Conservation (phyloP, 2,113 vertebrate genomes). For the Macroglossus sobrinus region DNA sequence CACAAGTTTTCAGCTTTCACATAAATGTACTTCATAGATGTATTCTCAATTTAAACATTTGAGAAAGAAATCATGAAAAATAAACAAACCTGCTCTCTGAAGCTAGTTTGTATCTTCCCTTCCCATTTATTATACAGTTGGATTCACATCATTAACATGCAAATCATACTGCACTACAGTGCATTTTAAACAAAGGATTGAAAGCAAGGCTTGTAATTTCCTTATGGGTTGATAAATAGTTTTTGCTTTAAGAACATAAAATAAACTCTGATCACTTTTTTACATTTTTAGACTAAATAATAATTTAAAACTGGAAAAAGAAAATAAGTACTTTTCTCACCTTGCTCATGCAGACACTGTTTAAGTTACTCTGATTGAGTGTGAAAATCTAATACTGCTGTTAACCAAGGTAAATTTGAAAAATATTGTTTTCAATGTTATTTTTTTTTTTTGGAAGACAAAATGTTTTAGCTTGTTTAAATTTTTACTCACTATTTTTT, state of each 20-base stretch:
- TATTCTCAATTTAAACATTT: conserved; percentile 39
- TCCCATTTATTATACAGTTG: conserved; percentile 27
- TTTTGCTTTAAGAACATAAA: not conserved
- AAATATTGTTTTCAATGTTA: not conserved
- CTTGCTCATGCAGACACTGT: not conserved
- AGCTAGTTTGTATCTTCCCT: not conserved
- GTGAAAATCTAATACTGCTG: not conserved
- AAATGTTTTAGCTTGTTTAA: not conserved
- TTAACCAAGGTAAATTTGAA: not conserved
- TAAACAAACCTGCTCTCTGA: conserved; percentile 16
- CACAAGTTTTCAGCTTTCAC: not conserved
- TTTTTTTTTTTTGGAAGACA: not conserved
- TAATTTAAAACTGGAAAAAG: conserved; percentile 30
- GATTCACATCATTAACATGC: conserved; percentile 61
- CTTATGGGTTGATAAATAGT: not conserved
- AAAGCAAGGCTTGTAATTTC: conserved; percentile 50
- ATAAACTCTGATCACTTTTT: not conserved
- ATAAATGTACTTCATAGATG: not conserved
- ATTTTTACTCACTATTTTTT: not conserved
- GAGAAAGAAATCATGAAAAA: conserved; percentile 18
- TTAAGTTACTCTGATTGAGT: not conserved
- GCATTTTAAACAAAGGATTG: conserved; percentile 31
- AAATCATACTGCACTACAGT: conserved; percentile 38
- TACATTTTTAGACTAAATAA: not conserved
- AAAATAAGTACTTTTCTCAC: conserved; percentile 8